Base-by-base conservation (phyloP, 2,888 invertebrate genomes). In the Sussaba pulchella region DNA sequence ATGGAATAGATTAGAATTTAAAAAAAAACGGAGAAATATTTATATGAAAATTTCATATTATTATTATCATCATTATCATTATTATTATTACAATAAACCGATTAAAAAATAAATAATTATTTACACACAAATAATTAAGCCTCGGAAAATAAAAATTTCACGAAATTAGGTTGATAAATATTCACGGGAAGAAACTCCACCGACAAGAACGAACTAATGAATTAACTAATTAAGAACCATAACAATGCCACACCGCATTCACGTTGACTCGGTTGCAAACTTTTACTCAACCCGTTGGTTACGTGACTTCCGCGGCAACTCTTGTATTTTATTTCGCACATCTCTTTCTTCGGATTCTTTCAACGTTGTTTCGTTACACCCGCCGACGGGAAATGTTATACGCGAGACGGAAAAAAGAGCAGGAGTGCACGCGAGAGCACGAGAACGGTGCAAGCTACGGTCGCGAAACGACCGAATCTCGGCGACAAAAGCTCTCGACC, bases 401-500 rank as follows among this genome's bases (percentile, higher is more conserved):
- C 21, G 36, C 41, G 69, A n/a, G 31, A 70, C 26, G 39, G 54
- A 70, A 70, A 57, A 70, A n/a, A 70, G 19, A 70, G 26, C 43
- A 47, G 6, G 26, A 57, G 41, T 41, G 57, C 57, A 31, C 41
- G 69, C 41, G 54, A 57, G 10, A 50, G 21, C 14, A 31, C 26
- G 5, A n/a, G n/a, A n/a, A n/a, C n/a, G 31, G 4, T 5, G 52
- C 41, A 26, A 43, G 14, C 54, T 31, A 24, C 9, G 52, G 10
- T 26, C 17, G 43, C 24, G 43, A 19, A 70, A 70, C 69, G 54
- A 57, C 57, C 54, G 41, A 70, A 70, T 70, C 41, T 70, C 31
- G 9, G 31, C 57, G 69, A 70, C 69, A 70, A 70, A 70, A 70
- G 57, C 57, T 31, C 66, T 31, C 64, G 45, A 64, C 14, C 45